Evolutionary conservation across 2,888 invertebrate species (phyloP).

Genomic region (Cremastinae sp.): DNA sequence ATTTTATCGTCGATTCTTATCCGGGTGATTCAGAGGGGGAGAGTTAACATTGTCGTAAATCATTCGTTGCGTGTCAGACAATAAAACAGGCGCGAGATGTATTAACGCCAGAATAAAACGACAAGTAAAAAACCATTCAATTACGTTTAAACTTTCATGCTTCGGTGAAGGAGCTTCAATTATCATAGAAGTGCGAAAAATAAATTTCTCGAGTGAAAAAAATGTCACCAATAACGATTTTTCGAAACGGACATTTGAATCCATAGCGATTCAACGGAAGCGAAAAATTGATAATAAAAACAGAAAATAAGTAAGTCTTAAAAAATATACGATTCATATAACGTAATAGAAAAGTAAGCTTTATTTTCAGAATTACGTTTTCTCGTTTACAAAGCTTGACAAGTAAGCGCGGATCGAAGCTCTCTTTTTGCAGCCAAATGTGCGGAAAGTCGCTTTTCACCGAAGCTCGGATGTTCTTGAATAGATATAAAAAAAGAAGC

Average conservation of each 20-base stretch:
- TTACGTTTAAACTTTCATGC: background rate
- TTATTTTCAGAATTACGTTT: slow-evolving; percentile 36
- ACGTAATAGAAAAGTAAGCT: background rate
- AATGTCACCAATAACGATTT: too few relatives aligned
- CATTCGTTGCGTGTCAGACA: slow-evolving; percentile 28
- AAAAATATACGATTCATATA: background rate
- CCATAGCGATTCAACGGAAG: too few relatives aligned
- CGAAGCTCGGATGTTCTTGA: slow-evolving; percentile 10
- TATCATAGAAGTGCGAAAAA: too few relatives aligned
- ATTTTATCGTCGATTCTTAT: slow-evolving; percentile 36
- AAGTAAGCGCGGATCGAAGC: slow-evolving; percentile 1
- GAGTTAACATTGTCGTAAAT: slow-evolving; percentile 32
- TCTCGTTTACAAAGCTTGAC: slow-evolving; percentile 16
- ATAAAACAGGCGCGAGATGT: slow-evolving; percentile 7
- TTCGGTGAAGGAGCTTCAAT: background rate
- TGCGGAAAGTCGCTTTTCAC: slow-evolving; percentile 11
- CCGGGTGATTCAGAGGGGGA: slow-evolving; percentile 1
- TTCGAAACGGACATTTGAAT: too few relatives aligned
- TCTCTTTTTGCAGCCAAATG: slow-evolving; percentile 31
- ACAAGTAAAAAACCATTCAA: background rate
- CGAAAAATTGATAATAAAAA: too few relatives aligned
- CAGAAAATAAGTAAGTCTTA: background rate
- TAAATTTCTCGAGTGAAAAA: too few relatives aligned
- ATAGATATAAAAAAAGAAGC: slow-evolving; percentile 14
- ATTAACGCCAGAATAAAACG: slow-evolving; percentile 9